These are phyloP conservation scores for Oryzias sinensis DNA, from an alignment of 2,797 vertebrate genomes.

Conservation along the genomic window DNA sequence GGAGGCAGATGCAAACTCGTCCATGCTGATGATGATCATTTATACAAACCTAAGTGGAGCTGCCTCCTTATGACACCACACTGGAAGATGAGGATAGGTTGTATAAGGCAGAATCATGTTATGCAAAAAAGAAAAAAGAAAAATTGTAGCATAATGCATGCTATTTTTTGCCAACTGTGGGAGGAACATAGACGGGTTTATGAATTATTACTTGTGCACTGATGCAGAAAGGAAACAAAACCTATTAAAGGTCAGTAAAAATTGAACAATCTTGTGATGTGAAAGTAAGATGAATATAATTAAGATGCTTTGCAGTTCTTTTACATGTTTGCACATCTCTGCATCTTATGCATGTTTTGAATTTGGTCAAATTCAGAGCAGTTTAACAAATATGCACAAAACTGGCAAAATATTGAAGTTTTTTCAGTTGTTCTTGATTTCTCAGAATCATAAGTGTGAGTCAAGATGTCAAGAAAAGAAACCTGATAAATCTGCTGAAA, in stretches of 20 bases:
- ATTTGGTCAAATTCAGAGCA: background rate
- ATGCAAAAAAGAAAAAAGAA: constrained; percentile 20
- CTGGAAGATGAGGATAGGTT: constrained; percentile 23
- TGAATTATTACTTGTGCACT: constrained; percentile 46
- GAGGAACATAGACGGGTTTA: constrained; percentile 26
- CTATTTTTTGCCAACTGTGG: constrained; percentile 22
- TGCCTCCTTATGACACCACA: constrained; percentile 23
- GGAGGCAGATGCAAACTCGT: background rate
- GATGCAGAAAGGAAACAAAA: constrained; percentile 6
- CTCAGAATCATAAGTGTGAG: too few species aligned
- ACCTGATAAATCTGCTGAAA: too few species aligned
- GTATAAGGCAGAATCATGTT: constrained; percentile 35
- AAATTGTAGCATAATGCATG: constrained; percentile 5
- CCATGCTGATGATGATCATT: constrained; percentile 20
- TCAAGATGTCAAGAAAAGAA: too few species aligned
- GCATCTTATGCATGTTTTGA: background rate
- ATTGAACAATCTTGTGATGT: constrained; percentile 46
- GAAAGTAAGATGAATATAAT: constrained; percentile 30
- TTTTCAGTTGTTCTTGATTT: too few species aligned
- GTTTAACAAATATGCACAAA: background rate
- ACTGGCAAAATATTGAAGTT: too few species aligned
- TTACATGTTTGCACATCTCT: too few species aligned
- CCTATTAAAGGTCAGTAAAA: constrained; percentile 41
- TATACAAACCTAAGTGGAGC: constrained; percentile 5
- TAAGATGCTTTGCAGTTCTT: constrained; percentile 29